phyloP scores from a whole-genome alignment of 1,140 invertebrate species.

The Pachypeltis micranthus region DNA sequence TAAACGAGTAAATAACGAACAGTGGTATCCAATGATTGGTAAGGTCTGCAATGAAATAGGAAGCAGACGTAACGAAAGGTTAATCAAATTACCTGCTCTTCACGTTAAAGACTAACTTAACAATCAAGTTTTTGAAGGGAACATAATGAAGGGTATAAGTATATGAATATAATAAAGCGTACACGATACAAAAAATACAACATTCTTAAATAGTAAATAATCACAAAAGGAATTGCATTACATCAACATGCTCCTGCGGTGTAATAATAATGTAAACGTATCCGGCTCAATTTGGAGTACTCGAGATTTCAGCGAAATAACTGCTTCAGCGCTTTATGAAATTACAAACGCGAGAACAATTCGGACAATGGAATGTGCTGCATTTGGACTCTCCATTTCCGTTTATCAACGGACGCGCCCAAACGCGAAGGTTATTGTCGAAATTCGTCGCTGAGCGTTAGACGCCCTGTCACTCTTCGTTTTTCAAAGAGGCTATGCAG shows the following conservation, averaged over 20 bases:
- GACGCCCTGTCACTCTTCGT: slow-evolving; percentile 20
- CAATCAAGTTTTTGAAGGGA: no score
- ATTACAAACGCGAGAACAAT: neutral
- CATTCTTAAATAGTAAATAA: neutral
- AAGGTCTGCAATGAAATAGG: no score
- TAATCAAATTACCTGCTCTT: no score
- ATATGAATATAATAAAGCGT: slow-evolving; percentile 7
- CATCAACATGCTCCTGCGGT: neutral
- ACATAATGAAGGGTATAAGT: no score
- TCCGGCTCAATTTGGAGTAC: neutral
- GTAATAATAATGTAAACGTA: neutral
- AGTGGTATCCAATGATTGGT: no score
- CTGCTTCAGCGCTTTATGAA: neutral
- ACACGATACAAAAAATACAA: slow-evolving; percentile 2
- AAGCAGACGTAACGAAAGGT: no score
- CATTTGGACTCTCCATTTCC: neutral
- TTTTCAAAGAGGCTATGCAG: slow-evolving; percentile 23
- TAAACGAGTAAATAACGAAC: no score
- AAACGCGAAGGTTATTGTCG: slow-evolving; percentile 1
- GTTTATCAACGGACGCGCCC: neutral
- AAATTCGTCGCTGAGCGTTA: neutral
- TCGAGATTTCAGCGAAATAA: neutral
- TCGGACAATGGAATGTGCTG: neutral
- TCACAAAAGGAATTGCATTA: neutral
- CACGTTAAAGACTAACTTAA: no score